phyloP scores from a whole-genome alignment of 2,797 vertebrate species.

The Chelon labrosus region DNA sequence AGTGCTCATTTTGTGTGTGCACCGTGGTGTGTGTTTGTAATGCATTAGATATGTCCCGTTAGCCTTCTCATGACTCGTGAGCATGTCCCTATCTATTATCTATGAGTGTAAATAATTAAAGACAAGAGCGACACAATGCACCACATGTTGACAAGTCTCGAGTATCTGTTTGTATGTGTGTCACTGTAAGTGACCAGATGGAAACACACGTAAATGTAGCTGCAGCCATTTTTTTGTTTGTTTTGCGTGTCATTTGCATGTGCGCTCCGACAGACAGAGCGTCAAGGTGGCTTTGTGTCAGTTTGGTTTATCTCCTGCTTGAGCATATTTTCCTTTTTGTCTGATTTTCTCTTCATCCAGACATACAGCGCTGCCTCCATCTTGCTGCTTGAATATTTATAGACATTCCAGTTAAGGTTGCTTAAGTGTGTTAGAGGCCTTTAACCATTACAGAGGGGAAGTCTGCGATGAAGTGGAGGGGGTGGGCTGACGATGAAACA shows the following conservation, averaged over 20 bases:
- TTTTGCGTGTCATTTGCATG: constrained; percentile 24
- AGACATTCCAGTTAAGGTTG: constrained; percentile 76
- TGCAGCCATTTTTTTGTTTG: background rate
- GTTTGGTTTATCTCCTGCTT: constrained; percentile 10
- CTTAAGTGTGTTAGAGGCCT: constrained; percentile 67
- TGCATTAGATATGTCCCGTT: constrained; percentile 77
- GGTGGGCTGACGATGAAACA: constrained; percentile 55
- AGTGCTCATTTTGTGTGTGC: constrained; percentile 29
- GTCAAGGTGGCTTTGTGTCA: constrained; percentile 3
- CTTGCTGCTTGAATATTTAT: constrained; percentile 81
- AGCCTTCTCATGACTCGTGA: constrained; percentile 80
- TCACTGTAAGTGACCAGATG: constrained; percentile 44
- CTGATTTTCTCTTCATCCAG: constrained; percentile 33
- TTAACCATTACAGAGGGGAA: constrained; percentile 64
- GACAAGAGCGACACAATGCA: constrained; percentile 73
- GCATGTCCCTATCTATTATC: constrained; percentile 81
- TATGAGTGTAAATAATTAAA: constrained; percentile 83
- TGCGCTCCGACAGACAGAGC: constrained; percentile 8
- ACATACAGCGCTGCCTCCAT: constrained; percentile 59
- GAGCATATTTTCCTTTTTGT: constrained; percentile 15
- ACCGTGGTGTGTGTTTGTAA: constrained; percentile 62
- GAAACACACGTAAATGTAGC: constrained; percentile 25
- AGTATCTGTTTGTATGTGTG: constrained; percentile 48
- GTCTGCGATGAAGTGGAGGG: constrained; percentile 42
- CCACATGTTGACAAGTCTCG: constrained; percentile 73